phyloP scores from a whole-genome alignment of 2,888 invertebrate species.

The Drosophila stalkeri region DNA sequence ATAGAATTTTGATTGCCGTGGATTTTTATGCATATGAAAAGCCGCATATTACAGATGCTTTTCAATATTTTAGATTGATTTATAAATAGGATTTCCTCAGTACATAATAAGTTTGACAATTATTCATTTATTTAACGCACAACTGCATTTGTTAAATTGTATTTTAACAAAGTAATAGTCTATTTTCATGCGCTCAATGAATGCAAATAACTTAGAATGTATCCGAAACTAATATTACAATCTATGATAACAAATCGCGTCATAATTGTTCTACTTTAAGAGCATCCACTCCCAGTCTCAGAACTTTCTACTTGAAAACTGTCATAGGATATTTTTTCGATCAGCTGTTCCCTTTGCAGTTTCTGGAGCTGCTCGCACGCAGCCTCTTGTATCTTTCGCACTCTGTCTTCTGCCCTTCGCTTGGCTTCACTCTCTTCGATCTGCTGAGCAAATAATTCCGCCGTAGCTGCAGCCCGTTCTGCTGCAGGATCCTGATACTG shows the following conservation, averaged over 20 bases:
- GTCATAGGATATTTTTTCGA: slow-evolving; percentile 49
- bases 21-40: too few species aligned
- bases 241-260: not conserved
- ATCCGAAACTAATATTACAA: not conserved
- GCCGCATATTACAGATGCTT: too few species aligned
- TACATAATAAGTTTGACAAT: too few species aligned
- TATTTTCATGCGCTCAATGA: too few species aligned
- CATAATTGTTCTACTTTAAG: slow-evolving; percentile 54
- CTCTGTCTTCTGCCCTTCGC: slow-evolving; percentile 68
- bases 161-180: too few species aligned
- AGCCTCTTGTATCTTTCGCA: slow-evolving; percentile 74
- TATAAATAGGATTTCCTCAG: too few species aligned
- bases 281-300: slow-evolving; percentile 37
- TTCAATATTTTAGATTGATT: too few species aligned
- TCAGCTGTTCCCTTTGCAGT: slow-evolving; percentile 56
- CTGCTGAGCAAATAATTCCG: slow-evolving; percentile 76
- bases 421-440: slow-evolving; percentile 74
- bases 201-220: too few species aligned
- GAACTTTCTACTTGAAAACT: slow-evolving; percentile 57
- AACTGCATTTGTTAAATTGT: too few species aligned
- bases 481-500: slow-evolving; percentile 71
- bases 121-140: too few species aligned
- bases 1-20: too few species aligned
- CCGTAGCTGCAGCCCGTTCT: slow-evolving; percentile 76
- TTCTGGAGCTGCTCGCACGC: slow-evolving; percentile 74